Conservation (phyloP, 2,888 invertebrate genomes). For the Papilio protenor region DNA sequence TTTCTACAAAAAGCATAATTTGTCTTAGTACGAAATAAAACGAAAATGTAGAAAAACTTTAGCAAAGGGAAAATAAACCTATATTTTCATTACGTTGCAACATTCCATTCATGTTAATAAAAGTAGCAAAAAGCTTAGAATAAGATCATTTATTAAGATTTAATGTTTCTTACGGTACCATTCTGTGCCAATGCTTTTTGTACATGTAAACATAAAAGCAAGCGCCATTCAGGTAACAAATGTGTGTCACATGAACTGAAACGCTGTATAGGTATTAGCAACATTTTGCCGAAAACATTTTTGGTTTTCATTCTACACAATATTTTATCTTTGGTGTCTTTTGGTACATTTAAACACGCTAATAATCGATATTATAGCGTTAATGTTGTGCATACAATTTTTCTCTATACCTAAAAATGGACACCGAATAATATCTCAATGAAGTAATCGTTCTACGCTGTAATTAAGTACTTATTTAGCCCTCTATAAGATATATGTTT, state of each 20-base stretch:
- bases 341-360: background rate
- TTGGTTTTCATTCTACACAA: background rate
- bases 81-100: background rate
- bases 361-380: background rate
- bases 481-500: no score
- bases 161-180: slow-evolving; percentile 18
- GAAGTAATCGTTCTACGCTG: no score
- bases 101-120: background rate
- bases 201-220: slow-evolving; percentile 8
- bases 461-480: no score
- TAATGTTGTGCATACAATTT: no score
- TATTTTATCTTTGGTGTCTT: background rate
- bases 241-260: slow-evolving; percentile 13
- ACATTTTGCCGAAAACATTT: slow-evolving; percentile 2
- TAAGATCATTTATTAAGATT: slow-evolving; percentile 6
- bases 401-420: no score
- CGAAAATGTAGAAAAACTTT: background rate
- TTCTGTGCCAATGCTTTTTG: slow-evolving; percentile 12
- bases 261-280: background rate
- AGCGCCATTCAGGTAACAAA: slow-evolving; percentile 6
- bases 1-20: background rate
- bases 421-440: no score
- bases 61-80: background rate
- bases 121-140: background rate
- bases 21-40: background rate